These are phyloP conservation scores for Cephus sareptanus DNA, from an alignment of 2,888 invertebrate genomes.

Conservation along the genomic window DNA sequence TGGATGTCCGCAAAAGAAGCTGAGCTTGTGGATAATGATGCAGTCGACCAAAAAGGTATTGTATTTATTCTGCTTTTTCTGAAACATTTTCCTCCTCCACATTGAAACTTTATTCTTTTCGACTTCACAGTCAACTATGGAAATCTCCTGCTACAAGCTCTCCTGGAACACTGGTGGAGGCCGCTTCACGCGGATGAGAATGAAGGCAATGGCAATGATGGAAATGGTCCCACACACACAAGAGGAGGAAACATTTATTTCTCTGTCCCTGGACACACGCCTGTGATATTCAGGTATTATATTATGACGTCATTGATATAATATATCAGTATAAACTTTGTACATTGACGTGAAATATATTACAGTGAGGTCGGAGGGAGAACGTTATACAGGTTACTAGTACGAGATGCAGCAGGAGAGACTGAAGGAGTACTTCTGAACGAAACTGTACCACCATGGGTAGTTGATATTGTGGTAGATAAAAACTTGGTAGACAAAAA, in stretches of 20 bases:
- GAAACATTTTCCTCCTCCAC: not conserved
- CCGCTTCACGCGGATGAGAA: conserved; percentile 78
- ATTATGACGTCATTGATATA: conserved; percentile 14
- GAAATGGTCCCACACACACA: conserved; percentile 56
- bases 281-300: conserved; percentile 88
- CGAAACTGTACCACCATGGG: conserved; percentile 96
- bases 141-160: conserved; percentile 89
- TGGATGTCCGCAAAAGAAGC: conserved; percentile 98
- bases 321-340: not conserved
- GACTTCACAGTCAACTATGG: conserved; percentile 87
- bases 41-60: conserved; percentile 80
- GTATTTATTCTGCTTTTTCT: conserved; percentile 9
- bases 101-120: not conserved
- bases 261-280: conserved; percentile 93
- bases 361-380: conserved; percentile 93
- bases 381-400: conserved; percentile 88
- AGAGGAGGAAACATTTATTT: conserved; percentile 76
- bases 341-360: conserved; percentile 12
- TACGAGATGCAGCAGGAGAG: conserved; percentile 93
- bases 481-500: conserved; percentile 73
- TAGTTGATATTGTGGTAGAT: conserved; percentile 93
- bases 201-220: conserved; percentile 73
- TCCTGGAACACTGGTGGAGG: conserved; percentile 94
- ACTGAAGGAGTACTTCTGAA: conserved; percentile 91
- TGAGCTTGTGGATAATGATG: conserved; percentile 80